Base-by-base conservation (phyloP, 2,797 vertebrate genomes). In the Sebastes steindachneri region DNA sequence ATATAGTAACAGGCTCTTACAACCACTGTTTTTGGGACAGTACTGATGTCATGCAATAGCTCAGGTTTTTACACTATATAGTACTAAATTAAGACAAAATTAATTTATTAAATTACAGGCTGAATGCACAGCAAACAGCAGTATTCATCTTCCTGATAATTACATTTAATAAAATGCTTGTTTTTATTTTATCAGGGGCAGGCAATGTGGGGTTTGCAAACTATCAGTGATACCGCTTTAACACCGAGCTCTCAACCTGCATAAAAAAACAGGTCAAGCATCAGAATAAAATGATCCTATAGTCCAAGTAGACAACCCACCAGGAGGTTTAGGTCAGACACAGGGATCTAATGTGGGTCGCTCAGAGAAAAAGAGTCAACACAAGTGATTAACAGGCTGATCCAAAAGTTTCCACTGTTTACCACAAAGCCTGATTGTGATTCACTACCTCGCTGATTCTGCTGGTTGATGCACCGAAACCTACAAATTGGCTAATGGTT, bases 391-490 rank as follows among this genome's bases (percentile, higher is more conserved):
- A 55, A 64, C 41, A 21, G 54, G n/a, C 31, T 75, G 59, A 68
- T 65, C 37, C 37, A 72, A 66, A 84, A 59, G 53, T 79, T 74
- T 74, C 33, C 73, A 74, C 23, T 37, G 55, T 75, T 89, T 73
- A 58, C 51, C 48, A 63, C 19, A 48, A 57, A 73, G 53, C 4
- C 28, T 1, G 14, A 41, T 9, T 45, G 26, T 3, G 5, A 77
- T 62, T 72, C 64, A 37, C 7, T 69, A 33, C 5, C 21, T 21
- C 21, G 3, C 29, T 48, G 48, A 64, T 69, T 77, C 11, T 45
- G 48, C 41, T 45, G n/a, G 17, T 48, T 59, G 11, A 58, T 29
- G n/a, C 35, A 19, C 10, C 5, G 35, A 54, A 65, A 45, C 10
- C 4, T 21, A 70, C 6, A 81, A 54, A 65, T 6, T 2, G 1